phyloP scores from a whole-genome alignment of 2,888 invertebrate species.

The Eustalomyia histrio region DNA sequence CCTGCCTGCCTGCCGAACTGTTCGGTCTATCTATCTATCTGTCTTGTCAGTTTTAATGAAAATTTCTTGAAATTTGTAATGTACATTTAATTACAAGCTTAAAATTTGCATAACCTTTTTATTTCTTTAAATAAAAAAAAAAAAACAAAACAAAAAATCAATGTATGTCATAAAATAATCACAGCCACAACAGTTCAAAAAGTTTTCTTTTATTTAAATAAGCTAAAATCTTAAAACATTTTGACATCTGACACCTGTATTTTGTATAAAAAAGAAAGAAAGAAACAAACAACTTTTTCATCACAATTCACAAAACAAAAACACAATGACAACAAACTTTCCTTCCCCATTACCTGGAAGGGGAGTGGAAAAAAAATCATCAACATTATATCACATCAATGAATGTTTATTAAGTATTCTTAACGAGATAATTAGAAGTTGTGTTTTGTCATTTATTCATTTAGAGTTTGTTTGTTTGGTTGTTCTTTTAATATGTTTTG shows the following conservation, averaged over 20 bases:
- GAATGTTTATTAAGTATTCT: constrained; percentile 69
- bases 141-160: background rate
- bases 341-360: background rate
- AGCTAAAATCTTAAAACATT: constrained; percentile 23
- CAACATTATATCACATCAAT: constrained; percentile 30
- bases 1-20: constrained; percentile 18
- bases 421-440: constrained; percentile 75
- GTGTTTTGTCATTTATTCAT: constrained; percentile 21
- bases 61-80: constrained; percentile 40
- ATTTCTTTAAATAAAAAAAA: no score
- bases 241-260: constrained; percentile 48
- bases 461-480: constrained; percentile 3
- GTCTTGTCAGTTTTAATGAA: background rate
- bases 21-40: background rate
- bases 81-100: constrained; percentile 53
- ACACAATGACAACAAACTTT: background rate
- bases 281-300: constrained; percentile 32
- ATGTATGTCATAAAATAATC: constrained; percentile 6
- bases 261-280: background rate
- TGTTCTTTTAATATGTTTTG: background rate
- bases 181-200: constrained; percentile 15
- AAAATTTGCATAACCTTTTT: constrained; percentile 41
- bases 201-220: background rate
- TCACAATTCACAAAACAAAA: background rate
- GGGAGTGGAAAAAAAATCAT: constrained; percentile 5